phyloP scores from a whole-genome alignment of 2,797 vertebrate species.

The Glossophaga mutica region DNA sequence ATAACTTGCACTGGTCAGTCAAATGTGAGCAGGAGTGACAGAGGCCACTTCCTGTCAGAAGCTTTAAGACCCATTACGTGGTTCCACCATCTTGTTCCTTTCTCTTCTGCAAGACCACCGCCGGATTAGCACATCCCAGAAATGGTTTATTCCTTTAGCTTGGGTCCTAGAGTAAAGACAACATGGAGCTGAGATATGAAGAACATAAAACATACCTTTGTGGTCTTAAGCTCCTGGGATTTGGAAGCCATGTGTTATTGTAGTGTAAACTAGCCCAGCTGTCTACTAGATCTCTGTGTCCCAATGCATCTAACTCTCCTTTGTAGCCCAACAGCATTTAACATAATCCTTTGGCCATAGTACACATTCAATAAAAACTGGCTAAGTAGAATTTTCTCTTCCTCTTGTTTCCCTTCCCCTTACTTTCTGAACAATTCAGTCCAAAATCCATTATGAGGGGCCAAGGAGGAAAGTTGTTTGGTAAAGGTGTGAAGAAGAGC shows the following conservation, averaged over 20 bases:
- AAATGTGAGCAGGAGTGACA: background rate
- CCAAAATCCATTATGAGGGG: background rate
- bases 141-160: background rate
- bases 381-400: background rate
- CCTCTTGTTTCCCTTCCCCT: background rate
- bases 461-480: background rate
- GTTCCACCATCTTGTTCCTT: background rate
- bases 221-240: background rate
- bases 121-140: background rate
- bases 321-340: background rate
- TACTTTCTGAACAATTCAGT: slow-evolving; percentile 3
- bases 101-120: background rate
- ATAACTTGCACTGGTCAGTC: background rate
- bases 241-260: background rate
- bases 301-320: background rate
- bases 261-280: background rate
- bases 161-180: background rate
- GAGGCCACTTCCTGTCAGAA: background rate
- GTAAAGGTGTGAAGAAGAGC: background rate
- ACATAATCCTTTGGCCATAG: background rate
- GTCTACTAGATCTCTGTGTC: background rate
- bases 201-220: background rate
- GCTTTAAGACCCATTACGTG: background rate
- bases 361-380: background rate
- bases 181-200: background rate